Evolutionary conservation across 2,888 invertebrate species (phyloP).

Genomic region (Toxonevra muliebris): DNA sequence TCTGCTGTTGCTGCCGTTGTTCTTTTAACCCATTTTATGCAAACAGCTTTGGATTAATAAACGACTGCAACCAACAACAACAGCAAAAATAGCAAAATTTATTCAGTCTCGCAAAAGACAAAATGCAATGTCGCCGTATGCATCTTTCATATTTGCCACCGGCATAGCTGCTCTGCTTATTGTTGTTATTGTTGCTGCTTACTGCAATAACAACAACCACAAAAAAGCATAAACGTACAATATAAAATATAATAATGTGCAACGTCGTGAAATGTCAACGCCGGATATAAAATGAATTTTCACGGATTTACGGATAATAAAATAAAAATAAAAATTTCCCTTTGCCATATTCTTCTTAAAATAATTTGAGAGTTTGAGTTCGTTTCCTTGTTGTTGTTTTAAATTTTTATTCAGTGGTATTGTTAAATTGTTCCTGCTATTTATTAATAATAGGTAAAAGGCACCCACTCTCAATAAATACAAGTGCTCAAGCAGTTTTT

Average conservation of each 20-base stretch:
- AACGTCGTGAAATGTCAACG: constrained; percentile 46
- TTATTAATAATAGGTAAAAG: no score
- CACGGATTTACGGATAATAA: constrained; percentile 53
- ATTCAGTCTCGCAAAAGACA: no score
- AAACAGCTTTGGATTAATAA: no score
- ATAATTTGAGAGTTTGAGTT: constrained; percentile 35
- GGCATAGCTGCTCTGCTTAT: not conserved
- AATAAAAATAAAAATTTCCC: constrained; percentile 40
- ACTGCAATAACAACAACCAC: constrained; percentile 1
- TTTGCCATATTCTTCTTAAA: constrained; percentile 31
- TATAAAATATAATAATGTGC: constrained; percentile 38
- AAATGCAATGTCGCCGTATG: no score
- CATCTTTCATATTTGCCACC: no score
- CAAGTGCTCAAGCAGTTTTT: no score
- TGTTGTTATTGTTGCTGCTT: not conserved
- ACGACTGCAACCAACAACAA: no score
- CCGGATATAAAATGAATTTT: constrained; percentile 52
- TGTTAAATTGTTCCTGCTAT: no score
- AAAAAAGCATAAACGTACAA: constrained; percentile 32
- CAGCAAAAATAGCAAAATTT: no score
- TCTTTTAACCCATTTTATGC: no score
- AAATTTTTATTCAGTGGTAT: constrained; percentile 1
- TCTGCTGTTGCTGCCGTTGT: no score
- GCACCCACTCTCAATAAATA: no score
- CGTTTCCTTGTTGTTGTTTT: constrained; percentile 37